Base-by-base conservation (phyloP, 2,888 invertebrate species). In the Tetrapedia diversipes region DNA sequence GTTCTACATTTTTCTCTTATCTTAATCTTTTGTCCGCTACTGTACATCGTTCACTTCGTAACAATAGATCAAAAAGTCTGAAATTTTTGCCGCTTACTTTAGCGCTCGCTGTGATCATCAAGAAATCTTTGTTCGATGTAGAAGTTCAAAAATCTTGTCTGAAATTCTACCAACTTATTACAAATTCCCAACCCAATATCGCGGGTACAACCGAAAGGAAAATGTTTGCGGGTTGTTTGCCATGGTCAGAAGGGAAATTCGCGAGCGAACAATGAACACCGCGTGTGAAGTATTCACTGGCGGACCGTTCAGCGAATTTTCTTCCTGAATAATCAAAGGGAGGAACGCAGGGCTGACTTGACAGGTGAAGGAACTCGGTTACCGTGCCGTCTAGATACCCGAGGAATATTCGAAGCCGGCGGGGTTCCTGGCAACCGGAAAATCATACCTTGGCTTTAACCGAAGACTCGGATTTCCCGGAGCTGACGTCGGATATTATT, bases 321-420 rank as follows among this genome's bases (percentile, higher is more conserved):
- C 64, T 70, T 57, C 60, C 39, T 51, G 74, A 75, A 75, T 70
- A 70, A 75, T 75, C 64, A 75, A 70, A 70, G 53, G 59, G 16
- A 61, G 37, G 37, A 14, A 2, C 14, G 14, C 4, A n/a, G 10
- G 11, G 22, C 24, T 22, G 11, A 41, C 6, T 41, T 53, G 43
- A 63, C 63, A 53, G 45, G 41, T 34, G 27, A 66, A 53, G 59
- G 67, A 67, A 54, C 45, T 54, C 67, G 45, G 43, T 53, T 60
- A 51, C 39, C 19, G 14, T 7, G 22, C 19, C 39, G 41, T 45
- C 53, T 32, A 29, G 11, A 37, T 47, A 60, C 45, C 14, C n/a
- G 32, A 22, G 19, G 45, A 60, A 67, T 60, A 72, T 54, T 54
- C 29, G 45, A 59, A 43, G 29, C 43, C 16, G 51, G 24, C 53